Evolutionary conservation across 2,113 vertebrate genomes (phyloP), one percentile per base, ranked within the genome.

Genomic region (Brachyhypopomus occidentalis): DNA sequence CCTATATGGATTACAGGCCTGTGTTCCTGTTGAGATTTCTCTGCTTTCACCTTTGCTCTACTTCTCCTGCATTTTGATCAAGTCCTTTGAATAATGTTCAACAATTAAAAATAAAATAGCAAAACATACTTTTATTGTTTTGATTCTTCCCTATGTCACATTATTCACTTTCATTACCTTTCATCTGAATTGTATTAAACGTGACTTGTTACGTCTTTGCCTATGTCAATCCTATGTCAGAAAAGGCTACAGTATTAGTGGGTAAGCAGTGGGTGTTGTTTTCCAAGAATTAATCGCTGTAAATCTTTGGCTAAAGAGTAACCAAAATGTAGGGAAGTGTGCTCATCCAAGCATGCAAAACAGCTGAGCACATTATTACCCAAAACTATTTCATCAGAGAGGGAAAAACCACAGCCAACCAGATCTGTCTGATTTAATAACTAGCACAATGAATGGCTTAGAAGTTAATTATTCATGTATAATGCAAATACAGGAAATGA

Each of bases 401-500:
- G 72, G 55, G 71, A 5, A 77, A 62, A 77, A 78, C 58, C 30
- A 78, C 27, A 62, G 38, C 38, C 38, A 56, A 25, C 16, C 69
- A 55, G 30, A 30, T 36, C 19, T 1, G 20, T 60, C 71, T 34
- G 52, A 27, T 83, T 78, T 73, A 59, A 78, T 72, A 78, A 16
- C 45, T 48, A 67, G 72, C 72, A 73, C 60, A 66, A 59, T 78
- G 16, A 74, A 72, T 38, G 45, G 20, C 36, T 82, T 41, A 36
- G 66, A 69, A 77, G 30, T 74, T 67, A 78, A 83, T 83, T 73
- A 78, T 78, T 74, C 48, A 74, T 67, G 69, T 73, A 74, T 69
- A 78, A 73, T 73, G 71, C 63, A 83, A 83, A 56, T 66, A 76
- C 27, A 78, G 69, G 58, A 72, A 77, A 84, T 80, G 38, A 80